These are phyloP conservation scores for Saccostrea echinata DNA, from an alignment of 1,140 invertebrate genomes.

Conservation along the genomic window DNA sequence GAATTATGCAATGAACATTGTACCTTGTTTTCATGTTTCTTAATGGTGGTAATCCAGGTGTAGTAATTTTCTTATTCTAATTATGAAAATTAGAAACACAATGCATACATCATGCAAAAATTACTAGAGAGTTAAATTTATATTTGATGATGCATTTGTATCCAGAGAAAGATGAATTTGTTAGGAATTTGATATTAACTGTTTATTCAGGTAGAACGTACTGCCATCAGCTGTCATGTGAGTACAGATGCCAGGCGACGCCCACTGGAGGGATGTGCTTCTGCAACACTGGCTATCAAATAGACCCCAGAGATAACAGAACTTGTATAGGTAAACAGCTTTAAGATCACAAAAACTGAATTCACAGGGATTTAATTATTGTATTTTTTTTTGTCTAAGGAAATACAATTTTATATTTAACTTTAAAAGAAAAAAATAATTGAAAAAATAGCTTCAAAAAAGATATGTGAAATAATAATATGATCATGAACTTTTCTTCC, in stretches of 20 bases:
- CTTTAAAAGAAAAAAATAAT: too few species aligned
- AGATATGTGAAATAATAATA: too few species aligned
- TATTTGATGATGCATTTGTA: neutral
- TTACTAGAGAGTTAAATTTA: neutral
- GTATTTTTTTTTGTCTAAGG: too few species aligned
- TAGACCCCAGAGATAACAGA: constrained; percentile 88
- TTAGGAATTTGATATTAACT: neutral
- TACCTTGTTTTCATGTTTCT: neutral
- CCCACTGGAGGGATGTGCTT: constrained; percentile 93
- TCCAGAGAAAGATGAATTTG: neutral
- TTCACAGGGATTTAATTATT: too few species aligned
- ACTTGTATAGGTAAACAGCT: constrained; percentile 88
- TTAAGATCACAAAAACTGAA: too few species aligned
- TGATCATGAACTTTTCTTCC: too few species aligned
- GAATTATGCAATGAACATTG: neutral
- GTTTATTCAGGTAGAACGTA: constrained; percentile 61
- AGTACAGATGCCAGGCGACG: constrained; percentile 93
- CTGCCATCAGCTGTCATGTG: constrained; percentile 90
- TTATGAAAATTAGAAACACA: neutral
- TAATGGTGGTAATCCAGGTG: neutral
- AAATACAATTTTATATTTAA: too few species aligned
- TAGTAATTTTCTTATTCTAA: neutral
- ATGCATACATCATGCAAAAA: neutral
- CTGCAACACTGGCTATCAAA: constrained; percentile 87
- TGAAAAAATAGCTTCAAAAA: too few species aligned